These are phyloP conservation scores for Microcebus ravelobensis DNA, from an alignment of 2,113 vertebrate species.

Conservation along the genomic window DNA sequence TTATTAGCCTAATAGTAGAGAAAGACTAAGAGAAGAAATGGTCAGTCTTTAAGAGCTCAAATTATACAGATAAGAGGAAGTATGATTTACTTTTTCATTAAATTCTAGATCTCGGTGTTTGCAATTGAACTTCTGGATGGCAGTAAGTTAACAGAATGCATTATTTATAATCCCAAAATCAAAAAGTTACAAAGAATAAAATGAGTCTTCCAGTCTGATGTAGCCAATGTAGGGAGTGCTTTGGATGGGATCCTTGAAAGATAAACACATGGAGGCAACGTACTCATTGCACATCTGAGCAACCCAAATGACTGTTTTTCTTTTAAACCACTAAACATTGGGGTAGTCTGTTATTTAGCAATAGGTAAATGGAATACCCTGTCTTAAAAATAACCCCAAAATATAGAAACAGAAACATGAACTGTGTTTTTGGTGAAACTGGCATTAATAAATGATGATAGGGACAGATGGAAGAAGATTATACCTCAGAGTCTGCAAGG, in stretches of 20 bases:
- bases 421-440: not conserved
- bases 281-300: not conserved
- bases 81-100: not conserved
- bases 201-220: not conserved
- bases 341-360: not conserved
- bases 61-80: not conserved
- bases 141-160: not conserved
- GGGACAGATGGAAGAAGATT: not conserved
- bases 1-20: not conserved
- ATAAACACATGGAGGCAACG: not conserved
- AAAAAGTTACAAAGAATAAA: constrained; percentile 28
- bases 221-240: not conserved
- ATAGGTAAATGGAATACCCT: not conserved
- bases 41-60: not conserved
- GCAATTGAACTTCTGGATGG: constrained; percentile 23
- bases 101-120: constrained; percentile 26
- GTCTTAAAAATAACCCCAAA: constrained; percentile 28
- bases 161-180: constrained; percentile 28
- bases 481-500: not conserved
- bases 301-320: not conserved
- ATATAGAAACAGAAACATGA: not conserved
- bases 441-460: not conserved
- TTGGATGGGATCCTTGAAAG: not conserved
- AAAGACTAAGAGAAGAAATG: not conserved
- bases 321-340: not conserved